Evolutionary conservation across 2,888 invertebrate species (phyloP).

Genomic region (Icerya purchasi): DNA sequence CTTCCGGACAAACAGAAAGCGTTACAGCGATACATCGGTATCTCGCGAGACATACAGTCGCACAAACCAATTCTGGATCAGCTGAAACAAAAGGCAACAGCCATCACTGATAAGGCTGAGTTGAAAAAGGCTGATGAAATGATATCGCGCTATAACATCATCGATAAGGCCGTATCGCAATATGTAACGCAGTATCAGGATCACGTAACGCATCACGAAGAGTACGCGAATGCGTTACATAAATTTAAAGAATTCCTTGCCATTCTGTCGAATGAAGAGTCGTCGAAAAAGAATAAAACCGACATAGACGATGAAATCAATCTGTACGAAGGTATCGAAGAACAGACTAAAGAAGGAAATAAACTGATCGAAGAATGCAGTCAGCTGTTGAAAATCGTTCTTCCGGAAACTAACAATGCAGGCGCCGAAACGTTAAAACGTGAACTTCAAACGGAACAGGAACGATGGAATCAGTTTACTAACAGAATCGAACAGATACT

Average conservation of each 20-base stretch:
- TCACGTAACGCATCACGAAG: conserved; percentile 59
- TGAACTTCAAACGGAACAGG: conserved; percentile 49
- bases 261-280: conserved; percentile 54
- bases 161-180: conserved; percentile 41
- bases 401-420: conserved; percentile 50
- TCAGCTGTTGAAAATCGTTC: conserved; percentile 43
- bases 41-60: conserved; percentile 65
- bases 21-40: conserved; percentile 53
- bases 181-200: conserved; percentile 43
- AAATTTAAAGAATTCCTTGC: conserved; percentile 64
- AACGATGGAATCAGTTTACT: conserved; percentile 53
- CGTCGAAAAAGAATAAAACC: conserved; percentile 48
- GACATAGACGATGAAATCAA: conserved; percentile 51
- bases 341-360: conserved; percentile 51
- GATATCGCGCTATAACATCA: conserved; percentile 25
- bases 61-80: conserved; percentile 69
- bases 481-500: conserved; percentile 41
- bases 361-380: conserved; percentile 45
- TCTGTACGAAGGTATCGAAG: conserved; percentile 50
- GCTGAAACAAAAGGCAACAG: conserved; percentile 49
- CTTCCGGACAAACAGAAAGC: conserved; percentile 74
- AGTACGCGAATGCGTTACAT: conserved; percentile 57
- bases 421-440: conserved; percentile 53
- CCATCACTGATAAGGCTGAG: neutral
- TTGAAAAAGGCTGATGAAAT: conserved; percentile 30